Conservation (phyloP, 2,113 vertebrate genomes). For the Aplodontia rufa region DNA sequence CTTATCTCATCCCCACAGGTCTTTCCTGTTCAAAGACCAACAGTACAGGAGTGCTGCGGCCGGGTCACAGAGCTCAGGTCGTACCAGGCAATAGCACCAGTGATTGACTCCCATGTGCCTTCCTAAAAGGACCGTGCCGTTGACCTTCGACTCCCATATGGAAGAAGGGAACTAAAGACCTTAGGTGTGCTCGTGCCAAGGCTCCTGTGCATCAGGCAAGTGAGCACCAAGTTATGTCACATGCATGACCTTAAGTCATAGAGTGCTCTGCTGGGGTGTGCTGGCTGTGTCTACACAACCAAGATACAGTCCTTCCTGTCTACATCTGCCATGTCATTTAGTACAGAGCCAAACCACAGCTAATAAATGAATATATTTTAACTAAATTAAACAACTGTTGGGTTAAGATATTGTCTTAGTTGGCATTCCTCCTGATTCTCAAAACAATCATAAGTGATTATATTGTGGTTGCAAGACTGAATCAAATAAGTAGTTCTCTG, state of each 20-base stretch:
- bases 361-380: background rate
- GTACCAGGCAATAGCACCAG: fast-evolving
- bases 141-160: background rate
- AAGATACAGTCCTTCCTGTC: no score
- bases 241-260: no score
- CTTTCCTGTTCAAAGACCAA: fast-evolving
- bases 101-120: background rate
- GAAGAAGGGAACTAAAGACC: background rate
- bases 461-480: background rate
- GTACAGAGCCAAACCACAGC: background rate
- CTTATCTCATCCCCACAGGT: background rate
- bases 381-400: background rate
- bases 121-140: background rate
- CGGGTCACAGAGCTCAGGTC: fast-evolving
- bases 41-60: background rate
- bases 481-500: background rate
- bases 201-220: background rate
- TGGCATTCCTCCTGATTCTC: background rate
- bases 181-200: background rate
- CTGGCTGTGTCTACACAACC: background rate
- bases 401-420: background rate
- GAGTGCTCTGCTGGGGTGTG: background rate
- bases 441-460: background rate
- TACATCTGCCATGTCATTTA: background rate
- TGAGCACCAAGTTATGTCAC: no score